Percentiles rank a stretch among this genome's conserved stretches.
phyloP scores from a whole-genome alignment of 2,797 vertebrate genomes.

The Lindbergichthys nudifrons region DNA sequence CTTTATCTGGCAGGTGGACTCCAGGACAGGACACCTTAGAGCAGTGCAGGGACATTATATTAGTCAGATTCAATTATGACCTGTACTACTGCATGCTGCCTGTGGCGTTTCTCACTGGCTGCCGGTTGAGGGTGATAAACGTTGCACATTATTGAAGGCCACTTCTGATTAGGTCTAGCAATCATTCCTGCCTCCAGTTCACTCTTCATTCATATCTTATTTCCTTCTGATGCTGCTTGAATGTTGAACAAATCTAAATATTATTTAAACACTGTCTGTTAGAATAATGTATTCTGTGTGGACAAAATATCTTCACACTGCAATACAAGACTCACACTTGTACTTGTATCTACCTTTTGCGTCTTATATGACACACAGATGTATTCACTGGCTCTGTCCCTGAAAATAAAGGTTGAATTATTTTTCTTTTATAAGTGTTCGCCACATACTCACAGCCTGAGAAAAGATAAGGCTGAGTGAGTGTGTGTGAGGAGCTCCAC shows the following conservation, averaged over 20 bases:
- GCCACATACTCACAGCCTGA: no score
- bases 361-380: no score
- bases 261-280: not conserved
- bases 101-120: not conserved
- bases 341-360: no score
- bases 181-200: not conserved
- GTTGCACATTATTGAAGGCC: not conserved
- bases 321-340: no score
- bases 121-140: not conserved
- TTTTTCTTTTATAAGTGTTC: no score
- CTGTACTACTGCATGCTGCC: not conserved
- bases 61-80: not conserved
- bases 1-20: conserved; percentile 84
- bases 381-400: no score
- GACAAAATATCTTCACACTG: not conserved
- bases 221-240: not conserved
- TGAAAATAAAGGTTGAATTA: no score
- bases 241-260: not conserved
- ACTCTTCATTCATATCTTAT: not conserved
- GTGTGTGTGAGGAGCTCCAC: no score
- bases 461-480: no score
- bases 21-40: conserved; percentile 84
- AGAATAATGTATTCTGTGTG: not conserved
- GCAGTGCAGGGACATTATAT: conserved; percentile 1
- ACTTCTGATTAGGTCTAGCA: not conserved